Conservation (phyloP, 1,140 invertebrate genomes). For the Vanessa atalanta region DNA sequence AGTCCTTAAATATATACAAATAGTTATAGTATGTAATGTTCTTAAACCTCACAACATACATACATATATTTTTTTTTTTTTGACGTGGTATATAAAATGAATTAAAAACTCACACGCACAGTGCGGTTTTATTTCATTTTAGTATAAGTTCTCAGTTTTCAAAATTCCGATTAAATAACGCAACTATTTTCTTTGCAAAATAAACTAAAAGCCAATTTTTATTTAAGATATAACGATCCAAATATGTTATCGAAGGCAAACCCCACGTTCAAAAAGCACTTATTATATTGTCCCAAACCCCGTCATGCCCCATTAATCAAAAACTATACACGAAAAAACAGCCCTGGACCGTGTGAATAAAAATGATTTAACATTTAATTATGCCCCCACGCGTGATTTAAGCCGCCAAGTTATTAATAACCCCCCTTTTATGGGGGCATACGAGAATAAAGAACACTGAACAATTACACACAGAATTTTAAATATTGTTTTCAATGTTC, state of each 20-base stretch:
- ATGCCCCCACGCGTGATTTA: slow-evolving; percentile 8
- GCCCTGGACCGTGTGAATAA: slow-evolving; percentile 8
- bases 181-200: no score
- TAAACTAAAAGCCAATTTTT: no score
- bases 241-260: neutral
- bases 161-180: no score
- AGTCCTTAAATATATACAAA: no score
- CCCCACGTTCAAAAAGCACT: slow-evolving; percentile 2
- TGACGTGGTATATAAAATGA: no score
- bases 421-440: neutral
- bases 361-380: slow-evolving; percentile 13
- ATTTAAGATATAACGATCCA: neutral
- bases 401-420: slow-evolving; percentile 7
- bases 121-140: no score
- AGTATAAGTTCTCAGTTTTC: no score
- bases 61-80: no score
- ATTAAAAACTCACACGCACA: no score
- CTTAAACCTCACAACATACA: no score
- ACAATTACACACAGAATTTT: neutral
- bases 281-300: neutral
- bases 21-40: no score
- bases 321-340: slow-evolving; percentile 7
- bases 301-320: slow-evolving; percentile 5
- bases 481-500: no score
- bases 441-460: neutral